Evolutionary conservation across 1,140 invertebrate genomes (phyloP).

Genomic region (Leptestheria dahalacensis): DNA sequence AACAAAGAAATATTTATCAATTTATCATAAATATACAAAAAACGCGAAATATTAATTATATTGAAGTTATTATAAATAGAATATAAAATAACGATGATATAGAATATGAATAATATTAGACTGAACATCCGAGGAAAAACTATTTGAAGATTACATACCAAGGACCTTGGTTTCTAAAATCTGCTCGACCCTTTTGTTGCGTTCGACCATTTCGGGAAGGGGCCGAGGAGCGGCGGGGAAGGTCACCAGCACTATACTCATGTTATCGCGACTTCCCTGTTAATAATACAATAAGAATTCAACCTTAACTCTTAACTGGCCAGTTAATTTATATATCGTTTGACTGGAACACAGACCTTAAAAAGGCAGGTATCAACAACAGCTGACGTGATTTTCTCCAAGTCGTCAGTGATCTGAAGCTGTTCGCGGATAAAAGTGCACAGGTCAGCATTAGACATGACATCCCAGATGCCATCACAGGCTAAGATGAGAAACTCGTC

Average conservation of each 20-base stretch:
- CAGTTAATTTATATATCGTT: neutral
- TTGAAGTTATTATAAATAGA: too few species aligned
- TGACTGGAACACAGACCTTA: constrained; percentile 49
- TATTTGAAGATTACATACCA: constrained; percentile 45
- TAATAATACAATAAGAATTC: constrained; percentile 22
- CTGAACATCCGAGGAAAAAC: too few species aligned
- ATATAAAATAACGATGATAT: neutral
- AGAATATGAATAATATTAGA: constrained; percentile 4
- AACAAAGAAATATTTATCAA: too few species aligned
- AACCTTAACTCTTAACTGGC: neutral
- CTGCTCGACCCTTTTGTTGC: constrained; percentile 73
- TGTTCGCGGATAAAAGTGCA: constrained; percentile 85
- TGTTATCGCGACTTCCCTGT: constrained; percentile 97
- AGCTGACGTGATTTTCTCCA: constrained; percentile 82
- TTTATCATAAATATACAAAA: constrained; percentile 2
- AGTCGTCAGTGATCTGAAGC: constrained; percentile 70
- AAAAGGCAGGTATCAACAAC: constrained; percentile 96
- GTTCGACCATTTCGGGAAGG: constrained; percentile 62
- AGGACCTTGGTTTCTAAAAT: constrained; percentile 69
- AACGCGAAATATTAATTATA: too few species aligned
- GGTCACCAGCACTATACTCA: constrained; percentile 94
- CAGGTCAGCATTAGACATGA: constrained; percentile 89
- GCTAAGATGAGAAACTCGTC: constrained; percentile 94
- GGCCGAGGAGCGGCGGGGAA: constrained; percentile 84
- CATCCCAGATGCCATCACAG: constrained; percentile 99